phyloP scores from a whole-genome alignment of 2,113 vertebrate genomes.

The Phylloscopus whistleri region DNA sequence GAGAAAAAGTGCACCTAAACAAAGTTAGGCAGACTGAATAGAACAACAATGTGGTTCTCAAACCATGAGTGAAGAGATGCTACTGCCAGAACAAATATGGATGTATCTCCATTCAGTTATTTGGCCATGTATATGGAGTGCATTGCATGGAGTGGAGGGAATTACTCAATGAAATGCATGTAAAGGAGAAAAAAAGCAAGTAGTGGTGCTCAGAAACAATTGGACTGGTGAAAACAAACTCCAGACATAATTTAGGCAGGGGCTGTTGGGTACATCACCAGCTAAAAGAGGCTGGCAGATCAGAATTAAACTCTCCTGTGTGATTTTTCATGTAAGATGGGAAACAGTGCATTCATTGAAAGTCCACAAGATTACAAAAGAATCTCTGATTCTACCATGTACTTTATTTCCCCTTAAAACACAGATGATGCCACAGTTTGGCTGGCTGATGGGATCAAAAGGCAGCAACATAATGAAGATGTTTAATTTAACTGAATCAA shows the following conservation, averaged over 20 bases:
- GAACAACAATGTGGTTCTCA: background rate
- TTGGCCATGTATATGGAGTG: background rate
- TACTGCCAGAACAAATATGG: background rate
- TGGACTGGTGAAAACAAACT: background rate
- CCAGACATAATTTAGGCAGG: background rate
- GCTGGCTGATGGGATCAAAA: background rate
- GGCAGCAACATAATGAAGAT: background rate
- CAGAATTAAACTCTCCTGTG: background rate
- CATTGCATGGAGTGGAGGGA: background rate
- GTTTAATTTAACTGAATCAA: background rate
- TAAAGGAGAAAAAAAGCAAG: background rate
- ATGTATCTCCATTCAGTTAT: background rate
- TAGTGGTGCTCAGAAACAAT: background rate
- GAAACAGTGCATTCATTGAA: background rate
- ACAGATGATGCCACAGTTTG: background rate
- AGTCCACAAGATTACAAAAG: background rate
- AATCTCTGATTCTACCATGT: background rate
- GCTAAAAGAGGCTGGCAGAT: background rate
- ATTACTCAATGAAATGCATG: background rate
- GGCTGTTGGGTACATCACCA: background rate
- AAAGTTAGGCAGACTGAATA: background rate
- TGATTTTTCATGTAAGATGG: background rate
- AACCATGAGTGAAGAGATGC: background rate
- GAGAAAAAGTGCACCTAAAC: background rate
- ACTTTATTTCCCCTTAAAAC: background rate